A percentile compares a stretch with the other conserved stretches of the same genome.
phyloP scores from a whole-genome alignment of 2,797 vertebrate species.

The Coregonus ussuriensis region DNA sequence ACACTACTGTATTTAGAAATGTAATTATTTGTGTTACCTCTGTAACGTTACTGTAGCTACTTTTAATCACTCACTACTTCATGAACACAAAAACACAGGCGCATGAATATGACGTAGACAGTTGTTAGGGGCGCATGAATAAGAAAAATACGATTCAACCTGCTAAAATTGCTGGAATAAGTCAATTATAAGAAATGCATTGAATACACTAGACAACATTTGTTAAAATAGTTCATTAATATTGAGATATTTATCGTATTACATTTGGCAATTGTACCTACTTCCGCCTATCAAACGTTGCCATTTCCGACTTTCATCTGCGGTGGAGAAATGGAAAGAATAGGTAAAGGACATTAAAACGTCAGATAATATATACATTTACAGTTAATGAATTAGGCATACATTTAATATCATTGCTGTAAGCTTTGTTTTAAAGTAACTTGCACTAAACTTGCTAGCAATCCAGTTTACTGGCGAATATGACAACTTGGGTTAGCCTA shows the following conservation, averaged over 20 bases:
- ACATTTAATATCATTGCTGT: neutral
- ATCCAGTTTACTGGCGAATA: neutral
- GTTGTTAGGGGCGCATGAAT: too few species aligned
- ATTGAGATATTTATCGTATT: too few species aligned
- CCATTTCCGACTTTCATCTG: conserved; percentile 61
- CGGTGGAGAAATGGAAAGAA: conserved; percentile 71
- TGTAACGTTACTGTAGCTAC: neutral
- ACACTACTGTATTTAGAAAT: neutral
- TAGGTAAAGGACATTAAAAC: conserved; percentile 51
- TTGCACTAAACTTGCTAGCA: neutral
- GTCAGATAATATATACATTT: neutral
- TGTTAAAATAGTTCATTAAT: neutral
- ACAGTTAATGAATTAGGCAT: neutral
- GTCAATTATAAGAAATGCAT: neutral
- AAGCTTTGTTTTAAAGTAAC: neutral
- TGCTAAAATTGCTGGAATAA: neutral
- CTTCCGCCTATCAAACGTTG: conserved; percentile 51
- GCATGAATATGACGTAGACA: conserved; percentile 64
- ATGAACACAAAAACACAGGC: conserved; percentile 58
- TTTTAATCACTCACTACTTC: neutral
- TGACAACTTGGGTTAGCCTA: neutral
- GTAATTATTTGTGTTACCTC: neutral
- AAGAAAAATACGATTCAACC: neutral
- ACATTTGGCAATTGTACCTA: conserved; percentile 5
- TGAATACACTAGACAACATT: neutral